Conservation (phyloP, 2,888 invertebrate genomes). For the Zygaena filipendulae region DNA sequence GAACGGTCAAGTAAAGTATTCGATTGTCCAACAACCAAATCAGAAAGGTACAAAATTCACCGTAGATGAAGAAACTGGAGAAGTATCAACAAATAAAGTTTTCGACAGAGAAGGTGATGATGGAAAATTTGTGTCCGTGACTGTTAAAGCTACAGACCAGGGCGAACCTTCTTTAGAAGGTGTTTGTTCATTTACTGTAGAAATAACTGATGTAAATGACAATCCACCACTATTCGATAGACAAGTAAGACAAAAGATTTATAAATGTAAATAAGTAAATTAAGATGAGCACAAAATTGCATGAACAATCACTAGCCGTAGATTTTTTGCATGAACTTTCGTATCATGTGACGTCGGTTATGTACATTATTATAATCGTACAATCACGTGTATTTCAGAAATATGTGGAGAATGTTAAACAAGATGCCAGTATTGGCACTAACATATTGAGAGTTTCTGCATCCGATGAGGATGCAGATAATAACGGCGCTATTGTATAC, state of each 20-base stretch:
- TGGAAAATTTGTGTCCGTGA: slow-evolving; percentile 95
- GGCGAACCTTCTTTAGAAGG: slow-evolving; percentile 98
- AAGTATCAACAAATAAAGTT: slow-evolving; percentile 94
- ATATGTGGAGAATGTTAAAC: slow-evolving; percentile 97
- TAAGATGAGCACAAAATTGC: too few species aligned
- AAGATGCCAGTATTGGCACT: slow-evolving; percentile 95
- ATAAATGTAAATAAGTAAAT: too few species aligned
- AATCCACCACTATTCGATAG: slow-evolving; percentile 95
- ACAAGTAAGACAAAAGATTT: slow-evolving; percentile 75
- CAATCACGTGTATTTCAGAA: slow-evolving; percentile 72
- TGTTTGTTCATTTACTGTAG: slow-evolving; percentile 98
- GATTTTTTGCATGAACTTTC: too few species aligned
- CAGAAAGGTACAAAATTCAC: slow-evolving; percentile 96
- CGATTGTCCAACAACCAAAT: slow-evolving; percentile 96
- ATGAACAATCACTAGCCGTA: too few species aligned
- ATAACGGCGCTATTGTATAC: slow-evolving; percentile 95
- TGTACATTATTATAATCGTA: background rate
- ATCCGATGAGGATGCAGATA: slow-evolving; percentile 96
- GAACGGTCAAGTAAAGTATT: slow-evolving; percentile 95
- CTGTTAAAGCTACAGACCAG: slow-evolving; percentile 97
- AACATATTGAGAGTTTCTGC: slow-evolving; percentile 95
- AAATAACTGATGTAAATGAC: slow-evolving; percentile 97
- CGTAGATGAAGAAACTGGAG: slow-evolving; percentile 95
- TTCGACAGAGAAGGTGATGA: slow-evolving; percentile 98
- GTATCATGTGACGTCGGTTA: too few species aligned